Base-by-base conservation (phyloP, 1,140 invertebrate species). In the Daktulosphaira vitifoliae region DNA sequence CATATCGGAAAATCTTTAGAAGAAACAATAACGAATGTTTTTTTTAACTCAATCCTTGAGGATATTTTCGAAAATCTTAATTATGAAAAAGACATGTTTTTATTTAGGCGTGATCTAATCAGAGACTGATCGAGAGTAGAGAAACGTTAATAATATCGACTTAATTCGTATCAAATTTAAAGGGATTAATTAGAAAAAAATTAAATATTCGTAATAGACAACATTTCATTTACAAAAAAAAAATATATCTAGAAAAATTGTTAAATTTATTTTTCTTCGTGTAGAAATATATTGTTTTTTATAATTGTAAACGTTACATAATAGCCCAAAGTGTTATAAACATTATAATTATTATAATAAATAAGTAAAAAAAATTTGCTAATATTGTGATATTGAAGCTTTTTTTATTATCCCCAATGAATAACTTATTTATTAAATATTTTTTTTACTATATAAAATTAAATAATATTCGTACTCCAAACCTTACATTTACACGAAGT, bases 311-410 rank as follows among this genome's bases (percentile, higher is more conserved):
- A n/a, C n/a, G n/a, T n/a, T n/a, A n/a, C n/a, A n/a, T n/a, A n/a
- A n/a, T 33, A 6, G 29, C 29, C 29, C 29, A 33, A n/a, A n/a
- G n/a, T n/a, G n/a, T n/a, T n/a, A n/a, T n/a, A n/a, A n/a, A n/a
- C n/a, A n/a, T n/a, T n/a, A n/a, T n/a, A n/a, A n/a, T n/a, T 15
- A 42, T 42, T 25, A 44, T 26, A 18, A 37, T 7, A 37, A 37
- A 37, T 7, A 37, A 37, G 13, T 7, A 37, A 37, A 37, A 37
- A 37, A 7, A 44, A 25, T 56, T 56, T 42, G 53, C 38, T 25
- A 25, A 46, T 25, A 62, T 62, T 62, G 56, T 62, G 56, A 62
- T 62, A 62, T 39, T 62, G 46, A 62, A 62, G 56, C 56, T 62
- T 62, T 62, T 38, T 25, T 48, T 62, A 62, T 39, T 62, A n/a